Evolutionary conservation across 2,113 vertebrate genomes (phyloP), one percentile per base, ranked within the genome.

Genomic region (Trematomus loennbergii): DNA sequence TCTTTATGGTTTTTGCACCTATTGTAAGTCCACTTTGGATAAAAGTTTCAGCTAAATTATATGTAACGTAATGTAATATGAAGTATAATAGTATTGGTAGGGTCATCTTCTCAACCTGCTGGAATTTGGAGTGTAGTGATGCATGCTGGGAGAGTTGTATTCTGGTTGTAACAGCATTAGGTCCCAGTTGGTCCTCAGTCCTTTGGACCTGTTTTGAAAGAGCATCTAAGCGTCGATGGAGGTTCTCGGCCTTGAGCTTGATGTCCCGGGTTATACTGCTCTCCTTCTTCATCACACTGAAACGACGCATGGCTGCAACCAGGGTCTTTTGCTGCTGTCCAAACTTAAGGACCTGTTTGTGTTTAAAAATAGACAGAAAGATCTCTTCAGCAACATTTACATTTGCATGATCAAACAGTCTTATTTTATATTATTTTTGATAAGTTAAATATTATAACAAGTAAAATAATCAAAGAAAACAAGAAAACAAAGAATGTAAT

Each of bases 211-310:
- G 85, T 87, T 94, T 96, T 5, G 87, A 92, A 83, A 99, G 95
- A 0, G 92, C 88, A 9, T 97, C 95, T 82, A 99, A 84, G 53
- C 93, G 82, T 13, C 92, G 96, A 20, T 94, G 91, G 16, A 99
- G 80, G 45, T 94, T 94, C 72, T 99, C 97, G 1, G 97, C 97
- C 84, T 95, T 95, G 10, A 93, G 76, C 92, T 98, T 98, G 89
- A 99, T 97, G 71, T 96, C 96, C 75, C 94, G 94, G 1, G 96
- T 95, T 67, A 95, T 80, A 77, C 94, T 97, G 62, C 96, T 96
- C 70, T 99, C 97, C 88, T 96, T 97, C 81, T 99, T 99, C 82
- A 99, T 96, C 79, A 97, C 91, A 12, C 98, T 99, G 89, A 99
- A 97, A 9, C 97, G 95, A 69, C 96, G 95, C 96, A 99, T 98